phyloP scores from a whole-genome alignment of 1,140 invertebrate genomes.

The Apis dorsata region DNA sequence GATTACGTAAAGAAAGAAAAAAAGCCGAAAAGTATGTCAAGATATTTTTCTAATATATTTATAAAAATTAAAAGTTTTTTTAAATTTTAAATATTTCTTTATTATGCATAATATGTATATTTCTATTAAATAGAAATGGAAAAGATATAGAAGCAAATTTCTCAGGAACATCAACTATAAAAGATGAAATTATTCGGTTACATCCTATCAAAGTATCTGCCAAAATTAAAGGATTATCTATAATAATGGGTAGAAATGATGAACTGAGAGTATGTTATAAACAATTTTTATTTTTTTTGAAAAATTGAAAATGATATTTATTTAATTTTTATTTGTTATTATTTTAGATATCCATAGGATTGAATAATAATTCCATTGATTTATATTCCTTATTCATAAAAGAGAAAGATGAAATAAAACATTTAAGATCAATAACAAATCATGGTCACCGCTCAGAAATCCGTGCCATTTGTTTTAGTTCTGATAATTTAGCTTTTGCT shows the following conservation, averaged over 20 bases:
- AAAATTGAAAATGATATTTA: neutral
- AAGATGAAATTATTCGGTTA: constrained; percentile 88
- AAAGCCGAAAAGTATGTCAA: constrained; percentile 81
- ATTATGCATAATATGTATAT: constrained; percentile 16
- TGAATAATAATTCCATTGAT: constrained; percentile 86
- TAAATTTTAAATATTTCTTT: neutral
- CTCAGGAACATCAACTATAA: constrained; percentile 79
- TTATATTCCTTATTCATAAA: constrained; percentile 82
- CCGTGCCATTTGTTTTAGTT: constrained; percentile 92
- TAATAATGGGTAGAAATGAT: constrained; percentile 84
- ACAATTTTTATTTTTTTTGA: neutral
- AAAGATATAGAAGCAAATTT: constrained; percentile 65
- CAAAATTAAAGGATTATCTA: constrained; percentile 86
- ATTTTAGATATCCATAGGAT: constrained; percentile 79
- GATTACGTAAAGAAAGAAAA: constrained; percentile 87
- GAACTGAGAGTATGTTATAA: constrained; percentile 83
- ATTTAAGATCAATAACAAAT: constrained; percentile 75
- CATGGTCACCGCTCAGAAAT: constrained; percentile 95
- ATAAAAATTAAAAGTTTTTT: neutral
- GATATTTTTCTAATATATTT: constrained; percentile 10
- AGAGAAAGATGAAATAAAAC: constrained; percentile 81
- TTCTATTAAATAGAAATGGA: constrained; percentile 63
- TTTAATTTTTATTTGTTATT: constrained; percentile 38
- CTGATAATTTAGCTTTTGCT: constrained; percentile 92
- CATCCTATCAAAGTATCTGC: constrained; percentile 83